Base-by-base conservation (phyloP, 2,888 invertebrate genomes). In the Ochropleura leucogaster region DNA sequence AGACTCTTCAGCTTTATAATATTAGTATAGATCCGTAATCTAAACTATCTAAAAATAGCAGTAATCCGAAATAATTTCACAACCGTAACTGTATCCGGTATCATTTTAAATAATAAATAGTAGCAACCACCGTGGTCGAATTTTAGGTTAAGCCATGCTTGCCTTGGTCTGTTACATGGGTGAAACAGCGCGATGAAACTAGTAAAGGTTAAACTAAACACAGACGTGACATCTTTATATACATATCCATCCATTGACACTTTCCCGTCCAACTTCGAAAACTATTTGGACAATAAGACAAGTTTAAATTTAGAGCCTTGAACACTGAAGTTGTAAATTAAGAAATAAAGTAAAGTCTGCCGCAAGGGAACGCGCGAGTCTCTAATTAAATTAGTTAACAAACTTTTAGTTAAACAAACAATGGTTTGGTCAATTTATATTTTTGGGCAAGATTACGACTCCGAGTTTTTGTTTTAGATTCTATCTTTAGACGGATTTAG, bases 341-440 rank as follows among this genome's bases (percentile, higher is more conserved):
- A 74, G 72, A 84, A 73, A 80, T 82, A 72, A 76, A 71, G 64
- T 69, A 60, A 63, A 74, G 49, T 64, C 73, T 55, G 59, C 55
- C 67, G 9, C 30, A 12, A 46, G 57, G 65, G 51, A 51, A 14
- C 59, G 68, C 60, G 55, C 40, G 9, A 62, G 14, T 51, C 60
- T 42, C 65, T 83, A 80, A 85, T 85, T 79, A 69, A 85, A 83
- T 83, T 74, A 83, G 75, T 80, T 83, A 53, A 70, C 67, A 47
- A 80, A 79, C 73, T 81, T 77, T 75, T 69, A 68, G 67, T 68
- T 46, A 64, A 74, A 75, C 73, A 83, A 85, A 79, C 76, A 71
- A 69, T 68, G 51, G 53, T 68, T 42, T 53, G 55, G 57, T 72
- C 53, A 72, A 75, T 68, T 79, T 73, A 74, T 83, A 83, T 72